phyloP scores from a whole-genome alignment of 2,113 vertebrate genomes.

The Mastomys natalensis region DNA sequence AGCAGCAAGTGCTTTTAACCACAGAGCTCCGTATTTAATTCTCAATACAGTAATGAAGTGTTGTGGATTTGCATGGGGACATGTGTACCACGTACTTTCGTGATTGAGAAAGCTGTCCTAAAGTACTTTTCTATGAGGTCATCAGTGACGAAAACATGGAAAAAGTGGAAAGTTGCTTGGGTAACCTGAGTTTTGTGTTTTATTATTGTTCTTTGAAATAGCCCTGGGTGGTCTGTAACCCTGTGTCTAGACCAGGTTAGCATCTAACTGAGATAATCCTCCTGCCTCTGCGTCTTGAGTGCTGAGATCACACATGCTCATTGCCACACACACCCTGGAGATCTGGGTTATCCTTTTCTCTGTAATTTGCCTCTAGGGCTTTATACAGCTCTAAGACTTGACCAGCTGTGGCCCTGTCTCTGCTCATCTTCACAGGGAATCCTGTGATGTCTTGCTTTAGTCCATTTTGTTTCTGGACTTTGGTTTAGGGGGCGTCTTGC shows the following conservation, averaged over 20 bases:
- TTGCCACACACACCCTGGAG: background rate
- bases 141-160: background rate
- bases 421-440: background rate
- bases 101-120: background rate
- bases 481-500: background rate
- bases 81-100: fast-evolving
- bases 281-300: background rate
- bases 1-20: background rate
- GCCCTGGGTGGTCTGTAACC: background rate
- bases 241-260: background rate
- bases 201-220: background rate
- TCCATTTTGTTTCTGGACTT: background rate
- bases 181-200: background rate
- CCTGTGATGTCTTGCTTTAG: background rate
- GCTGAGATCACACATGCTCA: background rate
- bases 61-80: background rate
- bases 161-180: background rate
- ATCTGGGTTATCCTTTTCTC: background rate
- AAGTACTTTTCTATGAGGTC: background rate
- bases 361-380: background rate
- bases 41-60: background rate
- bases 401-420: background rate
- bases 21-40: background rate
- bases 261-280: background rate
- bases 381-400: background rate